Base-by-base conservation (phyloP, 2,888 invertebrate species). In the Spodoptera exigua region DNA sequence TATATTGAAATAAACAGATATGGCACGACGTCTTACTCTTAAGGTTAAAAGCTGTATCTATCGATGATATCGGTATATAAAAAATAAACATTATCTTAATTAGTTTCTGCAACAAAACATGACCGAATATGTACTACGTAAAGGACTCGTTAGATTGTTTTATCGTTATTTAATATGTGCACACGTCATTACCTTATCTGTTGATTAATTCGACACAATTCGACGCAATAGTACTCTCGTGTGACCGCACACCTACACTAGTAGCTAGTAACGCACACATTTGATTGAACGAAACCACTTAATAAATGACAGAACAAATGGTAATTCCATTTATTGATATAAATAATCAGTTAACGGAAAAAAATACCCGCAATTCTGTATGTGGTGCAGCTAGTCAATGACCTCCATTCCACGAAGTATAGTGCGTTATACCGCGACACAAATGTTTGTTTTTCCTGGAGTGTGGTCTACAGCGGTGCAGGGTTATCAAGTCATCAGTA, bases 401-500 rank as follows among this genome's bases (percentile, higher is more conserved):
- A 45, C 40, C 40, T 32, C 9, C 55, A 27, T 55, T 64, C 61
- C 40, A 45, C 21, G 61, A 55, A 61, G n/a, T n/a, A 56, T 17
- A 37, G 35, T 27, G 9, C 27, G 7, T 9, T 9, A 27, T 27
- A 9, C 37, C 14, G n/a, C 13, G 46, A 66, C 48, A 44, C 32
- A 9, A 59, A 13, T 12, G 11, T 21, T 21, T 14, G 16, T 12
- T 40, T 45, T 59, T 45, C 36, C 69, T 48, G 47, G 12, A 32
- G 13, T 32, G 37, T 65, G 76, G 63, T 47, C 52, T n/a, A n/a
- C 12, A 55, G 5, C 48, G 18, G 11, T 51, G 61, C 27, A 27
- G 27, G 27, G 32, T 41, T 54, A 61, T 52, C 54, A 65, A 56
- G n/a, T n/a, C n/a, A n/a, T 55, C 60, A 56, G 40, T 18, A 21